Evolutionary conservation across 2,113 vertebrate genomes (phyloP).

Genomic region (Rallus limicola): DNA sequence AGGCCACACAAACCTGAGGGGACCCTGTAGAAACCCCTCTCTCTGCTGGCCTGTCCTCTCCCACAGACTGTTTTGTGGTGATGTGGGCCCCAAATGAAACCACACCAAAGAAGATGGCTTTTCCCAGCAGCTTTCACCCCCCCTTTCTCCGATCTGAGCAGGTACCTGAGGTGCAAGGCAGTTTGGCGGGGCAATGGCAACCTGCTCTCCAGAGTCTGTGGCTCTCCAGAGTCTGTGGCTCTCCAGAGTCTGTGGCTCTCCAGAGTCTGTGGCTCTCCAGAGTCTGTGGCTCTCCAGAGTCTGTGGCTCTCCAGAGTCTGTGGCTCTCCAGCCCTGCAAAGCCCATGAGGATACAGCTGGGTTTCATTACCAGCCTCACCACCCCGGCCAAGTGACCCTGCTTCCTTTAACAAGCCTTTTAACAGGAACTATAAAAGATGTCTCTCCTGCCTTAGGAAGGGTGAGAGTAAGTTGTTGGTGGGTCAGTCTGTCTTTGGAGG

Average conservation of each 20-base stretch:
- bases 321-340: not conserved
- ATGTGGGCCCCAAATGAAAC: not conserved
- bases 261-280: not conserved
- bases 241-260: not conserved
- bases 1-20: not conserved
- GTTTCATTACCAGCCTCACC: not conserved
- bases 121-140: not conserved
- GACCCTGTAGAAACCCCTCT: not conserved
- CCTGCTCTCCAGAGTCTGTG: not conserved
- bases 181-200: not conserved
- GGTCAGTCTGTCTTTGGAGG: fast-evolving
- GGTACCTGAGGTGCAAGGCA: not conserved
- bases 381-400: not conserved
- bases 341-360: not conserved
- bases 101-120: not conserved
- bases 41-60: not conserved
- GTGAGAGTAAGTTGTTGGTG: fast-evolving
- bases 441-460: not conserved
- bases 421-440: not conserved
- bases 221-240: not conserved
- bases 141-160: not conserved
- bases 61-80: fast-evolving
- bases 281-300: not conserved
- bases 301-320: not conserved
- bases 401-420: not conserved